Evolutionary conservation across 2,113 vertebrate species (phyloP), one percentile per base, ranked within the genome.

Genomic region (Scopus umbretta): DNA sequence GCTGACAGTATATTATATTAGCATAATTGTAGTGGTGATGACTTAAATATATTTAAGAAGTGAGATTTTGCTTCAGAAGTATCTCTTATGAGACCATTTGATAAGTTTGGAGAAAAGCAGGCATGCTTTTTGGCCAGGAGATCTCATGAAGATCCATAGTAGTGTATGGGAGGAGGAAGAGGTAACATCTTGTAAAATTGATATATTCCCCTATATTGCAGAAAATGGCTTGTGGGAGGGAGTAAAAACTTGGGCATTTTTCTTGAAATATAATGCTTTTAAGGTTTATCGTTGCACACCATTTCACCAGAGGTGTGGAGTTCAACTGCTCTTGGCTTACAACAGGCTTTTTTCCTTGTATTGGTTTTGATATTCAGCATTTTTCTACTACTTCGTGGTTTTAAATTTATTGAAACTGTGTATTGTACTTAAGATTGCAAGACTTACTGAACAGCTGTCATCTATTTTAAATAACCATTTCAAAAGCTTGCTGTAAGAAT

Each of bases 381-480:
- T 74, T 71, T 50, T 68, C 70, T 68, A 2, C 34, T 85, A 27
- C 22, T 89, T 81, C 12, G 6, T 80, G 25, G 25, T 80, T 91
- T 82, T 75, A 82, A 66, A 66, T 85, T 59, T 73, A 58, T 80
- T 82, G 66, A 72, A 90, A 65, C 52, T 32, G 2, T 58, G 16
- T 65, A 30, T 88, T 95, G 36, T 93, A 66, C 21, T 70, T 88
- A 67, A 63, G 58, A 71, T 79, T 85, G 38, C 16, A 40, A 72
- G 62, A 47, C n/a, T 73, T 85, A 19, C n/a, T 86, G 72, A 94
- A 26, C 61, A 94, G 53, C 55, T 94, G 53, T 78, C 14, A 0
- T 70, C 53, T 87, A 3, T 76, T 61, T 94, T 82, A 92, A 94
- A 87, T 91, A 93, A 91, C 26, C 4, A 38, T 92, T 82, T 94